Percentiles rank a stretch among this genome's conserved stretches.
phyloP scores from a whole-genome alignment of 2,797 vertebrate genomes.

The Echeneis naucrates region DNA sequence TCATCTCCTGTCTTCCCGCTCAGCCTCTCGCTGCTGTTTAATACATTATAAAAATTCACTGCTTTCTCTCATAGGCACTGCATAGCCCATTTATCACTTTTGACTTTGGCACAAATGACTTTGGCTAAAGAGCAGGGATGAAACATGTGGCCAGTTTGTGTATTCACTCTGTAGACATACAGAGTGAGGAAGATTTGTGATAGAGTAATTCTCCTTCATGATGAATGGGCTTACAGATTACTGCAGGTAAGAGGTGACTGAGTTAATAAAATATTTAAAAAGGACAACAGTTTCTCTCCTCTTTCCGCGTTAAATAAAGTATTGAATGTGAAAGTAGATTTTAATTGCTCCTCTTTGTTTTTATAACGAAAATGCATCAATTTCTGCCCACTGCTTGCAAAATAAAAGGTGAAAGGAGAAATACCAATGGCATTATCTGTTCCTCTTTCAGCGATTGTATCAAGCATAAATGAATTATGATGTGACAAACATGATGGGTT shows the following conservation, averaged over 20 bases:
- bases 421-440: background rate
- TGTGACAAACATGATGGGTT: background rate
- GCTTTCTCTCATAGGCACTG: constrained; percentile 71
- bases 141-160: constrained; percentile 72
- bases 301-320: constrained; percentile 25
- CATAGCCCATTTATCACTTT: constrained; percentile 84
- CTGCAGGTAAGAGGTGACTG: constrained; percentile 61
- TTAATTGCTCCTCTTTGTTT: background rate
- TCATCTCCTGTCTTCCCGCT: constrained; percentile 30
- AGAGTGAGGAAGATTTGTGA: constrained; percentile 61
- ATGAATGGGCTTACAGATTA: constrained; percentile 68
- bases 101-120: constrained; percentile 82
- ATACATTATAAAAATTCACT: constrained; percentile 74
- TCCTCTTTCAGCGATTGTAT: background rate
- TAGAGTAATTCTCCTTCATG: constrained; percentile 60
- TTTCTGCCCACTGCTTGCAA: background rate
- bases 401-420: background rate
- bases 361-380: background rate
- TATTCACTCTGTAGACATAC: constrained; percentile 67
- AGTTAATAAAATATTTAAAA: constrained; percentile 50
- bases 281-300: constrained; percentile 1
- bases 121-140: constrained; percentile 79
- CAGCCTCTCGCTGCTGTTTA: constrained; percentile 62
- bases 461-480: background rate
- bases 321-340: constrained; percentile 28